Conservation (phyloP, 1,140 invertebrate species). For the Parapsyche elsis region DNA sequence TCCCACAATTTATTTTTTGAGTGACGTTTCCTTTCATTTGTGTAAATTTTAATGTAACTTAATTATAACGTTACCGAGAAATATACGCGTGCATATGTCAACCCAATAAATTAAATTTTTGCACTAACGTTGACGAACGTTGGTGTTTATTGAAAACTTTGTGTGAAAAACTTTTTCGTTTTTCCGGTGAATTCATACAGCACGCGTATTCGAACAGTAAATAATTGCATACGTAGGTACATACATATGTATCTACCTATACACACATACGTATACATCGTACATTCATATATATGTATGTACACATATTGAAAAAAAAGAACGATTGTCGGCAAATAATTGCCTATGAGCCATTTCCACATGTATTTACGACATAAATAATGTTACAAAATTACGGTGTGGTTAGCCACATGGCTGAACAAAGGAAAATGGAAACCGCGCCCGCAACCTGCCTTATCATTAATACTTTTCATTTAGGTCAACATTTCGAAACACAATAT, state of each 20-base stretch:
- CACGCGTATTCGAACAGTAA: too few species aligned
- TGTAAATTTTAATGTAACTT: not conserved
- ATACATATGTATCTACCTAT: not conserved
- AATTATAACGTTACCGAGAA: conserved; percentile 19
- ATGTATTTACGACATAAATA: conserved; percentile 49
- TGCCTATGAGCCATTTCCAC: conserved; percentile 29
- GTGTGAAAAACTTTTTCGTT: too few species aligned
- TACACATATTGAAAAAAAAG: conserved; percentile 15
- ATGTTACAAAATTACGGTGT: conserved; percentile 52
- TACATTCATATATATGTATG: not conserved
- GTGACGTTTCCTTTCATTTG: not conserved
- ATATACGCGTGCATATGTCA: not conserved
- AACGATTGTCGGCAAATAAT: conserved; percentile 39
- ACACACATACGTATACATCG: conserved; percentile 5
- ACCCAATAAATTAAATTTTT: too few species aligned
- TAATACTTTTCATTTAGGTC: conserved; percentile 43
- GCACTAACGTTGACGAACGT: too few species aligned
- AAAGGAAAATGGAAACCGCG: conserved; percentile 46
- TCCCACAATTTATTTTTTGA: not conserved
- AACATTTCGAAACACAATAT: conserved; percentile 35
- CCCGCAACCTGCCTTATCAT: conserved; percentile 45
- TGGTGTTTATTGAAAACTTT: too few species aligned
- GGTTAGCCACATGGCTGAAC: conserved; percentile 40
- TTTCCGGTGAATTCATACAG: too few species aligned
- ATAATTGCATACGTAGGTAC: not conserved